A percentile compares a stretch with the other conserved stretches of the same genome.
Conservation (phyloP, 2,888 invertebrate genomes). For the Conops quadrifasciatus region DNA sequence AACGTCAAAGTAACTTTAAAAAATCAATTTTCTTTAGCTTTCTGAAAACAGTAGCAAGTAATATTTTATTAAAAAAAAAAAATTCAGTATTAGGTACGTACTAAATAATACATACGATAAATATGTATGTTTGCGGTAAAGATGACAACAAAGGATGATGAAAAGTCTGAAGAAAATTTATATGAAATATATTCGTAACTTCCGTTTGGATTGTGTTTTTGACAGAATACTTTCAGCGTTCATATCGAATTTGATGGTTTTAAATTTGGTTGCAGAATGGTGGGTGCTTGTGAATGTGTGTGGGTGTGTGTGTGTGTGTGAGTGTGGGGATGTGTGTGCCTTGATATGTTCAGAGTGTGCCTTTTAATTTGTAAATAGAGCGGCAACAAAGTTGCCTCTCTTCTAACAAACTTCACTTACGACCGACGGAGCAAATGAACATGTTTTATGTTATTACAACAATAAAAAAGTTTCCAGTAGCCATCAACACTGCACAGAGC, state of each 20-base stretch:
- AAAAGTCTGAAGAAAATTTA: no score
- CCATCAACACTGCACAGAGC: not conserved
- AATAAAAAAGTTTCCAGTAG: not conserved
- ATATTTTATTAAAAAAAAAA: no score
- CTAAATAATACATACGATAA: no score
- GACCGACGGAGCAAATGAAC: not conserved
- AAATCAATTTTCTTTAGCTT: no score
- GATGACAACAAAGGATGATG: no score
- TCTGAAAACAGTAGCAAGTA: no score
- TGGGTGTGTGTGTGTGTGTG: not conserved
- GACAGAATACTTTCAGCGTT: not conserved
- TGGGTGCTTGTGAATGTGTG: no score
- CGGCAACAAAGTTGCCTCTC: slow-evolving; percentile 8
- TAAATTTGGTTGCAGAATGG: not conserved
- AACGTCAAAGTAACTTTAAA: no score
- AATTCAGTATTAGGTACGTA: no score
- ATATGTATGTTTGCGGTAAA: no score
- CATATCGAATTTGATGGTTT: not conserved
- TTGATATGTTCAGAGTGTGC: not conserved
- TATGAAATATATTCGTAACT: no score
- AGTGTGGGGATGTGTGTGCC: not conserved
- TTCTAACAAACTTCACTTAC: slow-evolving; percentile 2
- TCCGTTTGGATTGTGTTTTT: no score
- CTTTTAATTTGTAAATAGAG: not conserved
- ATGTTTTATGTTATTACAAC: slow-evolving; percentile 1